phyloP scores from a whole-genome alignment of 2,113 vertebrate species.

The Trogon surrucura region DNA sequence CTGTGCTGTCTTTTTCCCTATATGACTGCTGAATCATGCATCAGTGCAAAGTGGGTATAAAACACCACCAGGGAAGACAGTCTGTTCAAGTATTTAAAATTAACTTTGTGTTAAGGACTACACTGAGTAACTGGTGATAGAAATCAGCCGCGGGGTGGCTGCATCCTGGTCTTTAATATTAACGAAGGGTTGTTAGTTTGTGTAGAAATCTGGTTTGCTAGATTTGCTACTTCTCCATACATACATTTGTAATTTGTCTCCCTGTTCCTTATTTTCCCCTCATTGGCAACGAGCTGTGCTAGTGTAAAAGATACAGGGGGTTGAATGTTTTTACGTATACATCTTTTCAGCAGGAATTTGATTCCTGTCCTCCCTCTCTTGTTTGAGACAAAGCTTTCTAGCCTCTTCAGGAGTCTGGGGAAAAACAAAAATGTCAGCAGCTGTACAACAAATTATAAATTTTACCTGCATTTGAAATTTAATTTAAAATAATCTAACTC shows the following conservation, averaged over 20 bases:
- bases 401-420: background rate
- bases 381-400: background rate
- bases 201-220: background rate
- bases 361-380: background rate
- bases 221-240: background rate
- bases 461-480: conserved; percentile 36
- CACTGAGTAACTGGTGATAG: background rate
- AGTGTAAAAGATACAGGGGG: background rate
- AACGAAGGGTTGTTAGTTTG: background rate
- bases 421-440: conserved; percentile 49
- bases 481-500: conserved; percentile 53
- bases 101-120: background rate
- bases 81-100: background rate
- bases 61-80: background rate
- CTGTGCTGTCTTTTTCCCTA: background rate
- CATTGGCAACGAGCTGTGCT: background rate
- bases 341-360: background rate
- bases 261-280: background rate
- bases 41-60: background rate
- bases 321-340: background rate
- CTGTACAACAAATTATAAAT: conserved; percentile 44
- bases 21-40: background rate
- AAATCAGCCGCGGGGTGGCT: background rate
- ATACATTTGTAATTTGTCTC: background rate
- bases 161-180: background rate